Evolutionary conservation across 2,113 vertebrate species (phyloP), one percentile per base, ranked within the genome.

Genomic region (Nothoprocta perdicaria): DNA sequence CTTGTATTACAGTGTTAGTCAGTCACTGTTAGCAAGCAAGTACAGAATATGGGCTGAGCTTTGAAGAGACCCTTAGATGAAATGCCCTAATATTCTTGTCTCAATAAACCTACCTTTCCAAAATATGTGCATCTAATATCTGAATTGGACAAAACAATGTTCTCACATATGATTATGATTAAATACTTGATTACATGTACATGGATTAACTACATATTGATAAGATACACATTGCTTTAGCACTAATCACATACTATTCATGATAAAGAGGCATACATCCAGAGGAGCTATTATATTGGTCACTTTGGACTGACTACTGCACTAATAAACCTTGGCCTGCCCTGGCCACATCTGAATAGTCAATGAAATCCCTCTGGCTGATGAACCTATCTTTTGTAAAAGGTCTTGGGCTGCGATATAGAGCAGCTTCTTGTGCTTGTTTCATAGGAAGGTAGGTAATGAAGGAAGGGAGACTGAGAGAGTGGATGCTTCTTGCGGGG

Each of bases 401-500:
- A 72, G 12, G 6, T 7, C 31, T 13, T 65, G 26, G 5, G 43
- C 40, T 52, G 10, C 9, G 16, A 8, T 2, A 29, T 17, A 16
- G 14, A 78, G 23, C 24, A 82, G 33, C 18, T 6, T 65, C 18
- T 12, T 33, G 18, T 57, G 27, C 53, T 50, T 19, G 19, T 4
- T 26, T 0, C 4, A 35, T 5, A 61, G 60, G 23, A 8, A 65
- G 43, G 18, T 8, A 31, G 71, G 6, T 9, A 43, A 33, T 2
- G 13, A 17, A 58, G 3, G 10, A 60, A 79, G 55, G 10, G 58
- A 38, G 31, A 12, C 21, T 57, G 53, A 38, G 35, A 68, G 35
- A 53, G 22, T 4, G 2, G 1, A 1, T 26, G 14, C 2, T 27
- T 53, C 48, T 84, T 27, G 4, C 17, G 52, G 23, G 12, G 27